Base-by-base conservation (phyloP, 2,113 vertebrate species). In the Anser cygnoides region DNA sequence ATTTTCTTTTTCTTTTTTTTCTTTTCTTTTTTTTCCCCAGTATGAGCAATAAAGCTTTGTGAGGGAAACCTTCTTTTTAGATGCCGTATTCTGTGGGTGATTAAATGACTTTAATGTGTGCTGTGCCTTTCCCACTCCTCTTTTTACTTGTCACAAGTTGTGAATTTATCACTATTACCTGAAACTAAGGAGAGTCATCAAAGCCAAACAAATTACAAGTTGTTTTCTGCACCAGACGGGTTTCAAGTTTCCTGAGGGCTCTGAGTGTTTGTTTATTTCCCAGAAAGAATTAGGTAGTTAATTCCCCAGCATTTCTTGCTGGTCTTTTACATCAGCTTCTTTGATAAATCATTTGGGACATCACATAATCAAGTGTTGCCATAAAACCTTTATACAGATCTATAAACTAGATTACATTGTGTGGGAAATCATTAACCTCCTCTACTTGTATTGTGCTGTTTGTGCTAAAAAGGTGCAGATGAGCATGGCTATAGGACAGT, bases 311-410 rank as follows among this genome's bases (percentile, higher is more conserved):
- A 52, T 78, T 95, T 98, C 96, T 98, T 97, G 81, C 94, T 76
- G 88, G 81, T 93, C 94, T 96, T 98, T 97, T 97, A 97, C 97
- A 97, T 98, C 97, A 98, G 92, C 95, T 96, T 92, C 90, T 95
- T 96, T 97, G 97, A 97, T 97, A 97, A 98, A 97, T 97, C 97
- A 96, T 96, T 93, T 89, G 97, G 97, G 98, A 98, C 73, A 10
- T 39, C 39, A 61, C 55, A 92, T 95, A 95, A 92, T 97, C 96
- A 97, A 96, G 94, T 80, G 61, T 90, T 87, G 81, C 96, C 50
- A 43, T 97, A 96, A 98, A 97, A 96, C 91, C 95, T 97, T 97
- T 96, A 97, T 93, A 74, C 88, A 90, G 91, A 91, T 96, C 96
- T 96, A 96, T 94, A 97, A 97, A 96, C 23, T 87, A 96, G 94